Conservation (phyloP, 2,113 vertebrate species). For the Taxidea taxus region DNA sequence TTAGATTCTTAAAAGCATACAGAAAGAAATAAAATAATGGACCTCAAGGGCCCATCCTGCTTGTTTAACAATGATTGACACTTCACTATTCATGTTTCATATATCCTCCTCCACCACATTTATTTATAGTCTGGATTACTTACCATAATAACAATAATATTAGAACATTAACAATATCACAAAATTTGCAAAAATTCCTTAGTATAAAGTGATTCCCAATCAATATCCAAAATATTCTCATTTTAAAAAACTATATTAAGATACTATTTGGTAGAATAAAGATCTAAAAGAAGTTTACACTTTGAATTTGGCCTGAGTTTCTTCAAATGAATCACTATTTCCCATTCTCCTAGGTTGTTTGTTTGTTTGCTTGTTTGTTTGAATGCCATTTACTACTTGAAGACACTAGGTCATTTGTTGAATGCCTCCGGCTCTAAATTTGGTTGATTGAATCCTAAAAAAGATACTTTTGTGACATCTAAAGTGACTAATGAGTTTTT, state of each 20-base stretch:
- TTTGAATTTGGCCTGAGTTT: background rate
- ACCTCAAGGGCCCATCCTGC: rapidly evolving
- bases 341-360: background rate
- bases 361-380: background rate
- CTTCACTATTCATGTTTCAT: background rate
- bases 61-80: background rate
- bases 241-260: background rate
- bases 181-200: background rate
- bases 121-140: background rate
- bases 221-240: background rate
- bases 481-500: background rate
- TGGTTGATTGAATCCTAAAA: background rate
- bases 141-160: background rate
- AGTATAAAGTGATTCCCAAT: background rate
- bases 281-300: background rate
- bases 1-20: background rate
- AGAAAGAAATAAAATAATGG: background rate
- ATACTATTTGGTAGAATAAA: background rate
- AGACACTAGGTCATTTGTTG: background rate
- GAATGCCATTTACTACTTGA: background rate
- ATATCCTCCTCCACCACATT: background rate
- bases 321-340: background rate
- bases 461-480: background rate
- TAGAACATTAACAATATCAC: background rate
- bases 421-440: background rate